Conservation (phyloP, 2,888 invertebrate genomes). For the Cerastis rubricosa region DNA sequence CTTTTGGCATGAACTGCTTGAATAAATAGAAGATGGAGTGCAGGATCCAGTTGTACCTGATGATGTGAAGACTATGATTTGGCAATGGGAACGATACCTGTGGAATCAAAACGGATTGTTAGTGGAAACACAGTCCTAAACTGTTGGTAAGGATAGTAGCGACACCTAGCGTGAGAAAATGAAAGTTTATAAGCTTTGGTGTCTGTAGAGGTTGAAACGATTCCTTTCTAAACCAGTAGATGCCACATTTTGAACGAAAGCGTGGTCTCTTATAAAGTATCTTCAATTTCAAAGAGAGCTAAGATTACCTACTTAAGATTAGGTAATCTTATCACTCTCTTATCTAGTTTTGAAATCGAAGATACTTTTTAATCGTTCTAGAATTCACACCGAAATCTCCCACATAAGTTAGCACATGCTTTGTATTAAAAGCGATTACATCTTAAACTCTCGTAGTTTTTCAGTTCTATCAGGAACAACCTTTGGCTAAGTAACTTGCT, state of each 20-base stretch:
- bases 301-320: no score
- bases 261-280: neutral
- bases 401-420: neutral
- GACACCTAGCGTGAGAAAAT: conserved; percentile 33
- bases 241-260: conserved; percentile 17
- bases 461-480: neutral
- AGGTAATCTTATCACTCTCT: no score
- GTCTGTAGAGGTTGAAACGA: neutral
- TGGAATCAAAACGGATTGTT: conserved; percentile 72
- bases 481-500: neutral
- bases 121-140: neutral
- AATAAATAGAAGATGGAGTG: conserved; percentile 94
- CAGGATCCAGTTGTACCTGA: conserved; percentile 95
- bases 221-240: conserved; percentile 31
- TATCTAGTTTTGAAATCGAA: neutral
- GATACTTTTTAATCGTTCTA: neutral
- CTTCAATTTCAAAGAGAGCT: no score
- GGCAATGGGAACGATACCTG: conserved; percentile 94
- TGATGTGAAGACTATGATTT: conserved; percentile 93
- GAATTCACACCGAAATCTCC: neutral
- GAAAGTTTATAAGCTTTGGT: neutral
- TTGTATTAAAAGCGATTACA: neutral
- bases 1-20: conserved; percentile 93
- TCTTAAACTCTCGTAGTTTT: neutral
- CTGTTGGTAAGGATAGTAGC: neutral